Evolutionary conservation across 1,140 invertebrate species (phyloP).

Genomic region (Adoxophyes honmai): DNA sequence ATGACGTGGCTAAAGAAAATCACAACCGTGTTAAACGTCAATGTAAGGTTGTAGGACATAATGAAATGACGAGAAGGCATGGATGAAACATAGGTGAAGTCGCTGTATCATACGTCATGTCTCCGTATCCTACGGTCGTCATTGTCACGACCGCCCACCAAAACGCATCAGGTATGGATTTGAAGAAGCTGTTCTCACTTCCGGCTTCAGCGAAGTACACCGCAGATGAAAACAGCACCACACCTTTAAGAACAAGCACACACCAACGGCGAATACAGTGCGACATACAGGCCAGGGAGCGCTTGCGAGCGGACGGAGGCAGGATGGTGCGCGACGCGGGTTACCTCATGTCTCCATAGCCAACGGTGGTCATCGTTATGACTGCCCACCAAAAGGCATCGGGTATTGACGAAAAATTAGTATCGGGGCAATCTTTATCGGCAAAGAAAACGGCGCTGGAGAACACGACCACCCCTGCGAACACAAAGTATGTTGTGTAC

Average conservation of each 20-base stretch:
- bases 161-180: conserved; percentile 98
- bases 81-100: conserved; percentile 66
- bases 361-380: conserved; percentile 96
- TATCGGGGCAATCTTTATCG: conserved; percentile 96
- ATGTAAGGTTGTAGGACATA: conserved; percentile 57
- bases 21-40: conserved; percentile 59
- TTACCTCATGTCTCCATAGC: conserved; percentile 99
- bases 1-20: conserved; percentile 62
- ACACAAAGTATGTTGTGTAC: conserved; percentile 60
- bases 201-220: conserved; percentile 99
- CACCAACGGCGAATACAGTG: conserved; percentile 74
- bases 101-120: conserved; percentile 95
- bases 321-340: conserved; percentile 55
- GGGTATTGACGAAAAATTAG: conserved; percentile 98
- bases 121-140: conserved; percentile 99
- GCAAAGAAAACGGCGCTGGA: conserved; percentile 99
- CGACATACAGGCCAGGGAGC: conserved; percentile 59
- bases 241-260: conserved; percentile 88
- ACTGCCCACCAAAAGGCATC: conserved; percentile 98
- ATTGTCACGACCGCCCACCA: conserved; percentile 99
- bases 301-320: conserved; percentile 63
- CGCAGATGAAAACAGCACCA: conserved; percentile 99
- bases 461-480: conserved; percentile 96
- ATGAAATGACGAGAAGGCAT: conserved; percentile 68
- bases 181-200: conserved; percentile 98